phyloP scores from a whole-genome alignment of 2,888 invertebrate genomes.

The Sinodicranocentrus sp. region DNA sequence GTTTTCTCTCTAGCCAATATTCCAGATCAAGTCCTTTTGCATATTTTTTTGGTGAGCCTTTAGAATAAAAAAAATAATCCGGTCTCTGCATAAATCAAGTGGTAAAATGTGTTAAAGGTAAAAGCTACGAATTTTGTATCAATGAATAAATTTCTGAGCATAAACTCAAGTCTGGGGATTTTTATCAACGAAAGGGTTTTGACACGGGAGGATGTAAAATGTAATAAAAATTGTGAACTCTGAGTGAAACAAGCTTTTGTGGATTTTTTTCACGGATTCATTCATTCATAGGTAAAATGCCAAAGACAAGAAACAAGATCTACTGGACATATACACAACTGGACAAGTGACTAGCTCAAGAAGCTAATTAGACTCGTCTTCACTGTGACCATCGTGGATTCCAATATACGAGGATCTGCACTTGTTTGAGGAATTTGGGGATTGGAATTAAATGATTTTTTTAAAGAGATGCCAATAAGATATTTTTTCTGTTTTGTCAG shows the following conservation, averaged over 20 bases:
- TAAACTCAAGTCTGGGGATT: neutral
- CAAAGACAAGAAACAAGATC: constrained; percentile 11
- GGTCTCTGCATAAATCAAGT: no score
- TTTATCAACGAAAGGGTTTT: constrained; percentile 18
- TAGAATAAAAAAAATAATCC: no score
- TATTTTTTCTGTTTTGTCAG: constrained; percentile 1
- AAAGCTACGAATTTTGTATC: no score
- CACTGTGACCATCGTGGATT: neutral
- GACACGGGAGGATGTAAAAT: constrained; percentile 37
- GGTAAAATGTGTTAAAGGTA: no score
- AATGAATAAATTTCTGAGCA: no score
- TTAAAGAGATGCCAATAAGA: constrained; percentile 20
- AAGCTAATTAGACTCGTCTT: constrained; percentile 6
- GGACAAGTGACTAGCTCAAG: neutral
- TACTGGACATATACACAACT: neutral
- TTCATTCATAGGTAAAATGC: constrained; percentile 15
- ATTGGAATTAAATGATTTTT: constrained; percentile 31
- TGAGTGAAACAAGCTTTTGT: constrained; percentile 28
- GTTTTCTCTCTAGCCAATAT: no score
- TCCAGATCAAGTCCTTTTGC: constrained; percentile 24
- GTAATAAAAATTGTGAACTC: neutral
- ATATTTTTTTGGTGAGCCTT: constrained; percentile 31
- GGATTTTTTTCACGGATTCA: neutral
- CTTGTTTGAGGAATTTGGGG: constrained; percentile 56
- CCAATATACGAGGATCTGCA: constrained; percentile 42